These are phyloP conservation scores for Cladopsammia gracilis DNA, from an alignment of 64 coral and sea anemone genomes.

Conservation along the genomic window DNA sequence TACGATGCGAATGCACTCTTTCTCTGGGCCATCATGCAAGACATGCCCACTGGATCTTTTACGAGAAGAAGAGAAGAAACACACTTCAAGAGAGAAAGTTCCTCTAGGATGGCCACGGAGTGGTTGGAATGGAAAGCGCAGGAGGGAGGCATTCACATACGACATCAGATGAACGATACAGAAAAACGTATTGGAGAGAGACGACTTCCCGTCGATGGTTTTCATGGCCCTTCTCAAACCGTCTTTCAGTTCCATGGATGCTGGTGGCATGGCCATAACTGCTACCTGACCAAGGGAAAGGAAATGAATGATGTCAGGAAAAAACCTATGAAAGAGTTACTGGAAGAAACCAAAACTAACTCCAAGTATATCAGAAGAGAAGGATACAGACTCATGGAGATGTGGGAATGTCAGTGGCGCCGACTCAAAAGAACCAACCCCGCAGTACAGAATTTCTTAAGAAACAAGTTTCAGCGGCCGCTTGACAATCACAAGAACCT, in stretches of 20 bases:
- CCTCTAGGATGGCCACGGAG: no score
- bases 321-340: neutral
- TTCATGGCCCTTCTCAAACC: neutral
- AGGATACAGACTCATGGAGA: slow-evolving; percentile 27
- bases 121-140: neutral
- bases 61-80: neutral
- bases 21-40: slow-evolving; percentile 44
- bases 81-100: slow-evolving; percentile 12
- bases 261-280: slow-evolving; percentile 19
- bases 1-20: slow-evolving; percentile 63
- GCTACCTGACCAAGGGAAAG: neutral
- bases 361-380: neutral
- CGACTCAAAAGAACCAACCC: no score
- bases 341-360: neutral
- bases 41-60: slow-evolving; percentile 38
- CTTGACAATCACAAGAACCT: neutral
- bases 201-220: slow-evolving; percentile 25
- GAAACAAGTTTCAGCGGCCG: neutral
- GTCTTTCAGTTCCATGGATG: slow-evolving; percentile 7
- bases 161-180: neutral
- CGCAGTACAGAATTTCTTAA: no score
- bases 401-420: slow-evolving; percentile 53
- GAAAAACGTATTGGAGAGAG: slow-evolving; percentile 21
- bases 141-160: neutral
- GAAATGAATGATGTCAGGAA: neutral